Base-by-base conservation (phyloP, 2,888 invertebrate genomes). In the Thumatha senex region DNA sequence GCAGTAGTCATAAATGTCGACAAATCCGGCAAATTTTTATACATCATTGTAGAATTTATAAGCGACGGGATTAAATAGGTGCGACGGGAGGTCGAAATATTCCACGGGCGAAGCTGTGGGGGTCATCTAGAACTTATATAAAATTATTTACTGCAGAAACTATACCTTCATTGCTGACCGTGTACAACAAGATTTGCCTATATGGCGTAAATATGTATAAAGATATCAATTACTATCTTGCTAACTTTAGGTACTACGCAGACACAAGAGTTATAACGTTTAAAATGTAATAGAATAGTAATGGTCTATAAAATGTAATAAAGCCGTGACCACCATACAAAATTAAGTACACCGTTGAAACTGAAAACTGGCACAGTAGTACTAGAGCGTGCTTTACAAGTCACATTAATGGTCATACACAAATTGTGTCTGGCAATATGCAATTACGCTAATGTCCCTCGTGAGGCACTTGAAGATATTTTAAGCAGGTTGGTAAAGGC, bases 291-390 rank as follows among this genome's bases (percentile, higher is more conserved):
- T 66, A 50, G 39, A 61, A 48, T 46, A 45, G 43, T 63, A 67
- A 34, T 67, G 54, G 48, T 48, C 53, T 9, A 51, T 63, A 60
- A 66, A 56, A 46, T 47, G 61, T 54, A 50, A 54, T 66, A 67
- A 67, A 67, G 48, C 52, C 54, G 50, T 69, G 67, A 54, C 56
- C 64, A 64, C 58, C 56, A 55, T 61, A 45, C 35, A 40, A 47
- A 53, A 64, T 62, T 64, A 56, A 54, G 62, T 56, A 51, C 56
- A 57, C 31, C 29, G 60, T 56, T 56, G 65, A 67, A 65, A 70
- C 51, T 64, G 70, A 68, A 70, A 70, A 70, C 56, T 59, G 40
- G 63, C 53, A 18, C 60, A 67, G 51, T 55, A 48, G 56, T 52
- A 48, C 42, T 50, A 59, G 58, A 58, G 48, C 40, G 46, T 56